A percentile compares a stretch with the other conserved stretches of the same genome.
These are phyloP conservation scores for Oreochromis mossambicus DNA, from an alignment of 2,797 vertebrate genomes.

Conservation along the genomic window DNA sequence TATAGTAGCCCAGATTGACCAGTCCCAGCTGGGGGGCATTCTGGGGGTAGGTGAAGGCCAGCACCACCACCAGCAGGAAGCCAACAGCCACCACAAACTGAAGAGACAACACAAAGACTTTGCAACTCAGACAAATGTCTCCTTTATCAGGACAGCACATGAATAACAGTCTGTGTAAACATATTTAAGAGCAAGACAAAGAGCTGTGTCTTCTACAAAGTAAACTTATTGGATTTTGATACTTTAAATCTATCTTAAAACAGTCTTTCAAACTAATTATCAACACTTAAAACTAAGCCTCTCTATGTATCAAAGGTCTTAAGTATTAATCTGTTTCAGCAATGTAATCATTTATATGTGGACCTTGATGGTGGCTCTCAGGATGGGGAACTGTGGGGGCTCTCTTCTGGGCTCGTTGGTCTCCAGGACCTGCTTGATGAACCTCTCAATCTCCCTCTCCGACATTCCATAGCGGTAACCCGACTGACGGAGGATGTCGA, in stretches of 20 bases:
- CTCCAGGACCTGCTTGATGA: constrained; percentile 92
- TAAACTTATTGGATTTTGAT: background rate
- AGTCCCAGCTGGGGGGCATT: constrained; percentile 76
- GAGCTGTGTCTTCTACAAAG: background rate
- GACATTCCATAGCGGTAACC: constrained; percentile 95
- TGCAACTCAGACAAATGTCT: background rate
- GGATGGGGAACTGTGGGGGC: constrained; percentile 84
- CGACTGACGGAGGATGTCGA: constrained; percentile 90
- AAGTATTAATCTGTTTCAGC: background rate
- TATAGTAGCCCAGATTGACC: constrained; percentile 76
- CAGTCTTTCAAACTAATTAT: background rate
- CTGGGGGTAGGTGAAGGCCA: constrained; percentile 85
- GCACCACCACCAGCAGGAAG: constrained; percentile 81
- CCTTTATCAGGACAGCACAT: background rate
- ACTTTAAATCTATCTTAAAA: background rate
- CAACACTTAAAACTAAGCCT: background rate
- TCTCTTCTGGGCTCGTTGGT: constrained; percentile 89
- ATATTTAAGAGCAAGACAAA: background rate
- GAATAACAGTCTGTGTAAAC: background rate
- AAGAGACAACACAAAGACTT: background rate
- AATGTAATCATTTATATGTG: background rate
- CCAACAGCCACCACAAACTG: constrained; percentile 84
- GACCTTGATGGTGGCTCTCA: constrained; percentile 84
- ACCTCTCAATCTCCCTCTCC: constrained; percentile 91
- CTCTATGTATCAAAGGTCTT: background rate